These are phyloP conservation scores for Elachura formosa DNA, from an alignment of 2,113 vertebrate species.

Conservation along the genomic window DNA sequence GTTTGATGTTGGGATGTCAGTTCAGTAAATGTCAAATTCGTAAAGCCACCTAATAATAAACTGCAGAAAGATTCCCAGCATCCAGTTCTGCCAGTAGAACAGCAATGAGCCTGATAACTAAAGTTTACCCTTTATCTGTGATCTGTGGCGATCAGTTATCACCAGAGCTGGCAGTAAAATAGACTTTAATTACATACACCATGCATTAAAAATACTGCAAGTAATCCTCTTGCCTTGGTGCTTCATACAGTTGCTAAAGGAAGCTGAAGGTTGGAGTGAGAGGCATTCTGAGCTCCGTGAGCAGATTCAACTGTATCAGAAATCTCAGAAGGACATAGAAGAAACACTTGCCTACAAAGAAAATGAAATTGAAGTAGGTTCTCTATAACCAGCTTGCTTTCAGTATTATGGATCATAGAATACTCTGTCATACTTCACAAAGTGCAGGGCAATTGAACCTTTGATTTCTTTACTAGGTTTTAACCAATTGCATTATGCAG, in stretches of 20 bases:
- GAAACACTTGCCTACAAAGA: slow-evolving; percentile 86
- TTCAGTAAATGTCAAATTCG: not conserved
- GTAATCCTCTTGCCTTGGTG: not conserved
- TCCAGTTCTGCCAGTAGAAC: not conserved
- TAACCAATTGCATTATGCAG: slow-evolving; percentile 89
- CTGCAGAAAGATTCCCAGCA: not conserved
- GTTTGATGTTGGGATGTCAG: not conserved
- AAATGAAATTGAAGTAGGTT: slow-evolving; percentile 86
- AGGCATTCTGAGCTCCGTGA: slow-evolving; percentile 84
- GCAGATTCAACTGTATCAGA: slow-evolving; percentile 85
- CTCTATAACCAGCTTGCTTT: not conserved
- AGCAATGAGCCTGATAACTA: not conserved
- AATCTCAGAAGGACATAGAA: slow-evolving; percentile 86
- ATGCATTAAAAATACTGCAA: not conserved
- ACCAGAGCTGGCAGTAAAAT: not conserved
- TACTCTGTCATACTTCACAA: not conserved
- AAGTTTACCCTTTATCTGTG: not conserved
- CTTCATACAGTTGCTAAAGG: slow-evolving; percentile 77
- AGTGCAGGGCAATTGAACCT: not conserved
- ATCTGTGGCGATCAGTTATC: not conserved
- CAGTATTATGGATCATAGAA: not conserved
- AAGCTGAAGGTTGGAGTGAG: slow-evolving; percentile 84
- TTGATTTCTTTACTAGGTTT: slow-evolving; percentile 74
- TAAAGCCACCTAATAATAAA: not conserved
- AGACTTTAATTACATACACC: not conserved